Evolutionary conservation across 2,113 vertebrate genomes (phyloP).

Genomic region (Malurus melanocephalus): DNA sequence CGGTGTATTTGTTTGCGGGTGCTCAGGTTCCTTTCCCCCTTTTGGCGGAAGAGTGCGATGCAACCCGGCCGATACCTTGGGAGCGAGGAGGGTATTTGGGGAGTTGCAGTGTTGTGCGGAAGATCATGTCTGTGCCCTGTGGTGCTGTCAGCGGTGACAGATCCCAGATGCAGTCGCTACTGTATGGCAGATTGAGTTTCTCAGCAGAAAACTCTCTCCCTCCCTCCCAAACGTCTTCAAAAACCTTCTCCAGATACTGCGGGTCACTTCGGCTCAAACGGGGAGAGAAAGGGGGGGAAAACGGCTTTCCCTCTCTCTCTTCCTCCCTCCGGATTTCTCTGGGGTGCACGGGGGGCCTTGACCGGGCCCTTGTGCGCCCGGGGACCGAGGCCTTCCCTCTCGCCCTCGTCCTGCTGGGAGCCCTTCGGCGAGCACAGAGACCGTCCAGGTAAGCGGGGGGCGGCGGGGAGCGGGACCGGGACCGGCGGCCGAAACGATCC

Average conservation of each 20-base stretch:
- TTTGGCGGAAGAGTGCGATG: constrained; percentile 16
- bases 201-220: constrained; percentile 75
- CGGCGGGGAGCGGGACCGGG: not conserved
- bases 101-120: constrained; percentile 75
- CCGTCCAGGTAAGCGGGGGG: constrained; percentile 8
- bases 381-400: not conserved
- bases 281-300: not conserved
- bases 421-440: not conserved
- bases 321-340: not conserved
- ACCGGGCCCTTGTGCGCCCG: not conserved
- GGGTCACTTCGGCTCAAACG: constrained; percentile 68
- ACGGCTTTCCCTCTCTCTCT: not conserved
- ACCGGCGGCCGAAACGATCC: not conserved
- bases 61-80: constrained; percentile 56
- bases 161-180: constrained; percentile 89
- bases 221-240: constrained; percentile 79
- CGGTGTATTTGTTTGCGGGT: not conserved
- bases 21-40: constrained; percentile 4
- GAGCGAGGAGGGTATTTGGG: constrained; percentile 71
- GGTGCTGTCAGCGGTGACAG: constrained; percentile 88
- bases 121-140: constrained; percentile 81
- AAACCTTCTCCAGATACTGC: constrained; percentile 77
- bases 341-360: not conserved
- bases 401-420: not conserved
- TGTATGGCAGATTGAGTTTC: constrained; percentile 91